A percentile compares a stretch with the other conserved stretches of the same genome.
These are phyloP conservation scores for Solea senegalensis DNA, from an alignment of 2,113 vertebrate genomes.

Conservation along the genomic window DNA sequence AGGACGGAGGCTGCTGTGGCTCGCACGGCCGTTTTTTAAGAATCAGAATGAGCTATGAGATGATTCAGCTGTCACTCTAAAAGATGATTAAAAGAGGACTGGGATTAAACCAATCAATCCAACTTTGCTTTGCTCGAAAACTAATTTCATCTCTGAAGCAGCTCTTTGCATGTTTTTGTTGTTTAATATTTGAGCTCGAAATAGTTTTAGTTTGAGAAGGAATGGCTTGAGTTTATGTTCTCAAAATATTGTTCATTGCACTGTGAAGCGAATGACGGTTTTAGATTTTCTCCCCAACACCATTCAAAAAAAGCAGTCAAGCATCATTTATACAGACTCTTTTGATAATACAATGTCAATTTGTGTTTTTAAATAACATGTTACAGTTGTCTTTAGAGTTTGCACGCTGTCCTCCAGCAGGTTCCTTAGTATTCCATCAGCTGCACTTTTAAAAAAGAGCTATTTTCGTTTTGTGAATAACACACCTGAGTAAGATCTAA, in stretches of 20 bases:
- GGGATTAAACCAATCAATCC: slow-evolving; percentile 19
- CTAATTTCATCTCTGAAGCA: slow-evolving; percentile 2
- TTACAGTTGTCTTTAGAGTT: too few species aligned
- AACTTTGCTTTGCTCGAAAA: slow-evolving; percentile 9
- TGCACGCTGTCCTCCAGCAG: too few species aligned
- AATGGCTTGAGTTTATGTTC: too few species aligned
- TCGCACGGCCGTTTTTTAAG: slow-evolving; percentile 42
- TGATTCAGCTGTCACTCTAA: slow-evolving; percentile 56
- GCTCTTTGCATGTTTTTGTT: background rate
- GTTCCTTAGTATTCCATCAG: too few species aligned
- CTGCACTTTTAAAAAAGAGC: too few species aligned
- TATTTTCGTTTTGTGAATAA: background rate
- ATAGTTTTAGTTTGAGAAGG: too few species aligned
- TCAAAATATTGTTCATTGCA: background rate
- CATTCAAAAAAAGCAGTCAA: background rate
- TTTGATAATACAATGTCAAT: background rate
- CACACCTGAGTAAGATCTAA: background rate
- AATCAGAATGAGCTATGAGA: slow-evolving; percentile 45
- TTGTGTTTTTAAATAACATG: background rate
- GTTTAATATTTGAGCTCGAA: background rate
- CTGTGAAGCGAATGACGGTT: background rate
- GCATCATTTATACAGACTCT: background rate
- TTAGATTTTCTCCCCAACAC: background rate
- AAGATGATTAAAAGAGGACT: slow-evolving; percentile 22
- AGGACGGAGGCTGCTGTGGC: slow-evolving; percentile 39